Conservation (phyloP, 2,888 invertebrate genomes). For the Metallyticus violacea region DNA sequence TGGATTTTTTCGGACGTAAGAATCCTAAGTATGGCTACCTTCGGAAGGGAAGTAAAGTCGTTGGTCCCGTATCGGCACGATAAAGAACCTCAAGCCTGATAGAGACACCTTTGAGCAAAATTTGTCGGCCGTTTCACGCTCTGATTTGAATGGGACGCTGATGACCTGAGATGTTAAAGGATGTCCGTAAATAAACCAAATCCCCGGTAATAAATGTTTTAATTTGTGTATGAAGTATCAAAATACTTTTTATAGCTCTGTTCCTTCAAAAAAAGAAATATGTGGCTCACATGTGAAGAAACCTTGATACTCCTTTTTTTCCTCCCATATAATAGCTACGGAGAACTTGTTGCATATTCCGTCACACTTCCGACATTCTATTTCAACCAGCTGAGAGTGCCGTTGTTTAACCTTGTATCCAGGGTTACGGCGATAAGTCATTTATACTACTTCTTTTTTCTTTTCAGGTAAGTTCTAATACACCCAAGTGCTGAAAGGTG, state of each 20-base stretch:
- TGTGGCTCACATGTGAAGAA: neutral
- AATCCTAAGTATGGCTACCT: too few relatives aligned
- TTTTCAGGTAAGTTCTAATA: neutral
- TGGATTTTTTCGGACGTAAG: too few relatives aligned
- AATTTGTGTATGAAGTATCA: neutral
- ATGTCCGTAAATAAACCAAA: too few relatives aligned
- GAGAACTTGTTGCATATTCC: neutral
- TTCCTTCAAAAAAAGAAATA: neutral
- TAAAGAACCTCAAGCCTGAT: too few relatives aligned
- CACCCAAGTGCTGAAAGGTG: neutral
- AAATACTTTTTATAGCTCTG: neutral
- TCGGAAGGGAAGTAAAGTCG: too few relatives aligned
- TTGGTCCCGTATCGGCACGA: too few relatives aligned
- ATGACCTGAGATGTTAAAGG: too few relatives aligned
- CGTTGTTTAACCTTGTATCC: neutral
- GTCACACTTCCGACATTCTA: neutral
- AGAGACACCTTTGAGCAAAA: too few relatives aligned
- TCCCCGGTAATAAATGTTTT: too few relatives aligned
- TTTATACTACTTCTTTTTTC: neutral
- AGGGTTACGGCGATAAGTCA: neutral
- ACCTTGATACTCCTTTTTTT: neutral
- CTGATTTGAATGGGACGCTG: too few relatives aligned
- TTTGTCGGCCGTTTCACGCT: too few relatives aligned
- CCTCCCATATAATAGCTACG: too few relatives aligned
- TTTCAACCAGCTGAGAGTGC: neutral